Evolutionary conservation across 2,888 invertebrate genomes (phyloP).

Genomic region (Thecophora atra): DNA sequence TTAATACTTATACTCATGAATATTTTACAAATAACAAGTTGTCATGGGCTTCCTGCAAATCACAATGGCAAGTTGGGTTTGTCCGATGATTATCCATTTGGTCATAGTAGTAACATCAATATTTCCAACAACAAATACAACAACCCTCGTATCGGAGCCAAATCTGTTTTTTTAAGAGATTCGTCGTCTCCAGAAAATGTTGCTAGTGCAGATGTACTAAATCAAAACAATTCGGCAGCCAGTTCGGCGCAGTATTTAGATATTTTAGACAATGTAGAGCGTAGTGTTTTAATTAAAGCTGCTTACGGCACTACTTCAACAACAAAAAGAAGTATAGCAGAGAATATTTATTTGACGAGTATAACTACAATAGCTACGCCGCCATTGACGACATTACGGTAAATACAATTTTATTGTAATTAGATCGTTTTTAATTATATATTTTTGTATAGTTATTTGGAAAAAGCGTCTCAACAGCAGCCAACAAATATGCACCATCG

Average conservation of each 20-base stretch:
- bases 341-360: conserved; percentile 71
- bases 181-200: conserved; percentile 38
- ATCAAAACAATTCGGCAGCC: conserved; percentile 36
- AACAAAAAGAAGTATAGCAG: conserved; percentile 75
- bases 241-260: conserved; percentile 67
- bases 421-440: conserved; percentile 10
- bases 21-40: conserved; percentile 10
- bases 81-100: conserved; percentile 33
- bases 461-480: conserved; percentile 60
- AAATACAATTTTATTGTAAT: conserved; percentile 44
- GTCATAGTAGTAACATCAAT: conserved; percentile 33
- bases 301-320: conserved; percentile 74
- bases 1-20: conserved; percentile 15
- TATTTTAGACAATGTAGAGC: conserved; percentile 71
- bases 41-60: conserved; percentile 50
- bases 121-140: conserved; percentile 38
- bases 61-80: conserved; percentile 45
- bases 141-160: conserved; percentile 27
- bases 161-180: background rate
- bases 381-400: conserved; percentile 70
- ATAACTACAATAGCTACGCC: conserved; percentile 74
- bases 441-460: conserved; percentile 55
- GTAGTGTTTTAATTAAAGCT: conserved; percentile 75
- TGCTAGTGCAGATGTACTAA: background rate
- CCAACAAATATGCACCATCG: conserved; percentile 62